phyloP scores from a whole-genome alignment of 2,113 vertebrate genomes.

The Sebastes fasciatus region DNA sequence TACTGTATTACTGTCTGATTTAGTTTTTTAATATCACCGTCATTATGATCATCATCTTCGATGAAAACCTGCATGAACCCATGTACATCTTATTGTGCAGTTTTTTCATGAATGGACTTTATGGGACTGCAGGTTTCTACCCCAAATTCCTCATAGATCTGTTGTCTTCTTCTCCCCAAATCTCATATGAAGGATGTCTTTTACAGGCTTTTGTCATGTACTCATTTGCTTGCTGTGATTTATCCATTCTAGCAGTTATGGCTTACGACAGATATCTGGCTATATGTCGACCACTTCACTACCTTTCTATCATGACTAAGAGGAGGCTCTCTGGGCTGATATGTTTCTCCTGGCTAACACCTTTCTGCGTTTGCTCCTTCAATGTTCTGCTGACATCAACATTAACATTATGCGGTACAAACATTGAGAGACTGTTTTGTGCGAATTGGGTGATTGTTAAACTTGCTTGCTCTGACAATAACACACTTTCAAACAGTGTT shows the following conservation, averaged over 20 bases:
- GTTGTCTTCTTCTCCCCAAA: no score
- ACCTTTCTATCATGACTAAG: conserved; percentile 49
- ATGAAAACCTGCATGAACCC: no score
- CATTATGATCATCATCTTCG: no score
- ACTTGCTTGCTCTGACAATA: conserved; percentile 33
- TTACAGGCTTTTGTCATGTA: conserved; percentile 60
- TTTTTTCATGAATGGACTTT: no score
- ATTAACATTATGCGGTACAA: conserved; percentile 31
- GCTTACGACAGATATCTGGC: conserved; percentile 67
- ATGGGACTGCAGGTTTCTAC: no score
- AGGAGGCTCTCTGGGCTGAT: conserved; percentile 38
- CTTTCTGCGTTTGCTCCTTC: not conserved
- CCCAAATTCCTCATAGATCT: no score
- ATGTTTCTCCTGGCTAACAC: conserved; percentile 47
- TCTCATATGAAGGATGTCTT: conserved; percentile 57
- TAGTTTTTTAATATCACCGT: no score
- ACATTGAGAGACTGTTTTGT: conserved; percentile 48
- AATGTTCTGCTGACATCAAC: conserved; percentile 1
- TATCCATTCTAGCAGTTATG: conserved; percentile 62
- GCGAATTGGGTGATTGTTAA: conserved; percentile 59
- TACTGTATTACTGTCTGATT: no score
- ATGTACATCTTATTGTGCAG: no score
- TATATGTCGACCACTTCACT: conserved; percentile 58
- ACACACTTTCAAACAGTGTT: conserved; percentile 9
- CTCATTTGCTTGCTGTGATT: conserved; percentile 43